These are phyloP conservation scores for Crematogaster levior DNA, from an alignment of 2,888 invertebrate species.

Conservation along the genomic window DNA sequence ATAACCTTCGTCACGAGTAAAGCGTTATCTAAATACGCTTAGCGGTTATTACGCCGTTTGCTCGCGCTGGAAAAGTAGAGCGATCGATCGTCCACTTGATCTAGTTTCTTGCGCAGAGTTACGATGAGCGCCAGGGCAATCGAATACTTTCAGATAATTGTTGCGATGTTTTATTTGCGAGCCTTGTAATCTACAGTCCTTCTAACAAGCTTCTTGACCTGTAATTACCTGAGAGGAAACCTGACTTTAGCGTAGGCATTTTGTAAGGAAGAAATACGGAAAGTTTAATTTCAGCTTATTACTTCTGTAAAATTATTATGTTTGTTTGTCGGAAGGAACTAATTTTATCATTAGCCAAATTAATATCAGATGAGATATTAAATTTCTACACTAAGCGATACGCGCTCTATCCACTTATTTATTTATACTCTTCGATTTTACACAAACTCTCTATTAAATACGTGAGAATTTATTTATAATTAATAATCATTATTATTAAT, in stretches of 20 bases:
- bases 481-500: neutral
- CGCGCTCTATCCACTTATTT: neutral
- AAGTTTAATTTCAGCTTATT: neutral
- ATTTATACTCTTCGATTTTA: neutral
- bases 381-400: neutral
- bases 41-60: conserved; percentile 67
- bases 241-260: neutral
- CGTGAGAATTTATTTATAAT: neutral
- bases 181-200: conserved; percentile 9
- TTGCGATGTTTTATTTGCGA: conserved; percentile 14
- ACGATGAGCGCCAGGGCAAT: conserved; percentile 59
- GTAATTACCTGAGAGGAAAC: neutral
- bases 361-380: neutral
- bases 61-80: conserved; percentile 69
- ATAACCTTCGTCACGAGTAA: conserved; percentile 63
- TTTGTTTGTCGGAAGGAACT: neutral
- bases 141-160: conserved; percentile 54
- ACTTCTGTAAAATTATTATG: conserved; percentile 9
- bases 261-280: neutral
- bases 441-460: neutral
- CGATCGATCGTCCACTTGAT: conserved; percentile 71
- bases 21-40: conserved; percentile 68
- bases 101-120: conserved; percentile 64
- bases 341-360: neutral
- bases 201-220: conserved; percentile 16